Percentiles rank a stretch among this genome's conserved stretches.
Conservation (phyloP, 2,113 vertebrate species). For the Syngnathus floridae region DNA sequence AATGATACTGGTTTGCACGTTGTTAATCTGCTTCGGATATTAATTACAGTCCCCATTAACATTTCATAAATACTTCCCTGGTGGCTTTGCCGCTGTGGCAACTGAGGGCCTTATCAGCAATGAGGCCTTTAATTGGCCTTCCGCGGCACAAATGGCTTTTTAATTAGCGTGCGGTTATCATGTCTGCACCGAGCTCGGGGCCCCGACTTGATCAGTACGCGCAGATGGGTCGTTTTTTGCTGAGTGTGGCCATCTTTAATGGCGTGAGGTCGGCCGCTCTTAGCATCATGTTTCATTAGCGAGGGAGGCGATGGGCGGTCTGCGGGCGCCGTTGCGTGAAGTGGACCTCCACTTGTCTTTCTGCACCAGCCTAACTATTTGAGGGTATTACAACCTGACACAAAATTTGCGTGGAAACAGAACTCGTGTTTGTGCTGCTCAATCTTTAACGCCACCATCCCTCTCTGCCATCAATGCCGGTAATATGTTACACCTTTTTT, state of each 20-base stretch:
- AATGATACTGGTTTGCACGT: constrained; percentile 47
- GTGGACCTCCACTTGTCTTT: too few species aligned
- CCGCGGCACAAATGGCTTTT: constrained; percentile 69
- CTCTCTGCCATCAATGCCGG: too few species aligned
- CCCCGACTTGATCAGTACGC: constrained; percentile 40
- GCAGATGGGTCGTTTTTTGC: constrained; percentile 56
- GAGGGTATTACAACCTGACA: too few species aligned
- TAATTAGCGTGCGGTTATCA: constrained; percentile 68
- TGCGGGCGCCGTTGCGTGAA: constrained; percentile 17
- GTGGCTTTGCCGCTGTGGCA: constrained; percentile 63
- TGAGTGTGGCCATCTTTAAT: constrained; percentile 63
- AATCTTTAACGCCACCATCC: not conserved
- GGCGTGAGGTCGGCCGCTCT: constrained; percentile 53
- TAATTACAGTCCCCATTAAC: constrained; percentile 70
- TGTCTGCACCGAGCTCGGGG: constrained; percentile 51
- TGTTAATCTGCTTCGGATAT: constrained; percentile 59
- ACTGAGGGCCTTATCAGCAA: constrained; percentile 66
- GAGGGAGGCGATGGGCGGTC: constrained; percentile 44
- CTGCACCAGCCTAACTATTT: too few species aligned
- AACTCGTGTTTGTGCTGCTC: not conserved
- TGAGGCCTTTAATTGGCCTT: constrained; percentile 71
- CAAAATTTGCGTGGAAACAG: not conserved
- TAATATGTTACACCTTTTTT: too few species aligned
- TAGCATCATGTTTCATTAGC: constrained; percentile 45
- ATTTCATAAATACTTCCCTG: constrained; percentile 70